phyloP scores from a whole-genome alignment of 1,140 invertebrate genomes.

The Diachasmimorpha longicaudata region DNA sequence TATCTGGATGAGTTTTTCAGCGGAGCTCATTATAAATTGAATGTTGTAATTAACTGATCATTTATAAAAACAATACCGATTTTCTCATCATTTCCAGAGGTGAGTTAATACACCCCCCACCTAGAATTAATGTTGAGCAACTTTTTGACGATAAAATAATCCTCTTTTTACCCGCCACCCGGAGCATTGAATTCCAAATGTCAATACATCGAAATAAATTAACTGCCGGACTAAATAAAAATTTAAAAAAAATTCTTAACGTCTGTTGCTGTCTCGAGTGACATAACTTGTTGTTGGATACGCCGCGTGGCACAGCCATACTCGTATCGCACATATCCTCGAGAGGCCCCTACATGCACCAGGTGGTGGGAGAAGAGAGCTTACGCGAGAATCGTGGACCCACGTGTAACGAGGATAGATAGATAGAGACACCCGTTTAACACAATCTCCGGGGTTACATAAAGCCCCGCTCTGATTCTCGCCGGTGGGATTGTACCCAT shows the following conservation, averaged over 20 bases:
- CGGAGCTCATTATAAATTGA: too few species aligned
- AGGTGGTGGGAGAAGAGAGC: not conserved
- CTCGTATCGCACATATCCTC: not conserved
- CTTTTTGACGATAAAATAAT: too few species aligned
- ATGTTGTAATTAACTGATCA: too few species aligned
- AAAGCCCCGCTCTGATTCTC: constrained; percentile 46
- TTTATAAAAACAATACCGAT: too few species aligned
- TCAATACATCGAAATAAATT: too few species aligned
- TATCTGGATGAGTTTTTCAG: too few species aligned
- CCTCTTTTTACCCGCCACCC: too few species aligned
- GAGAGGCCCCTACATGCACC: not conserved
- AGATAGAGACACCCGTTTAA: constrained; percentile 38
- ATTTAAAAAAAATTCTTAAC: not conserved
- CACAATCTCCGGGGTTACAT: constrained; percentile 49
- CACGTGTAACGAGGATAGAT: constrained; percentile 20
- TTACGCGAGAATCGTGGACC: constrained; percentile 13
- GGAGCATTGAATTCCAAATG: too few species aligned
- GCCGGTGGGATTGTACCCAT: not conserved
- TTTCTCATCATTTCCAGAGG: too few species aligned
- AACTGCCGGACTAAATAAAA: not conserved
- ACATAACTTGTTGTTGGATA: constrained; percentile 34
- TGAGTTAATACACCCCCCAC: too few species aligned
- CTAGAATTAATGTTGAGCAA: too few species aligned
- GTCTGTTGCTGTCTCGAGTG: constrained; percentile 14
- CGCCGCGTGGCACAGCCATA: not conserved